These are phyloP conservation scores for Saguinus imperator DNA, from an alignment of 2,113 vertebrate species.

Conservation along the genomic window DNA sequence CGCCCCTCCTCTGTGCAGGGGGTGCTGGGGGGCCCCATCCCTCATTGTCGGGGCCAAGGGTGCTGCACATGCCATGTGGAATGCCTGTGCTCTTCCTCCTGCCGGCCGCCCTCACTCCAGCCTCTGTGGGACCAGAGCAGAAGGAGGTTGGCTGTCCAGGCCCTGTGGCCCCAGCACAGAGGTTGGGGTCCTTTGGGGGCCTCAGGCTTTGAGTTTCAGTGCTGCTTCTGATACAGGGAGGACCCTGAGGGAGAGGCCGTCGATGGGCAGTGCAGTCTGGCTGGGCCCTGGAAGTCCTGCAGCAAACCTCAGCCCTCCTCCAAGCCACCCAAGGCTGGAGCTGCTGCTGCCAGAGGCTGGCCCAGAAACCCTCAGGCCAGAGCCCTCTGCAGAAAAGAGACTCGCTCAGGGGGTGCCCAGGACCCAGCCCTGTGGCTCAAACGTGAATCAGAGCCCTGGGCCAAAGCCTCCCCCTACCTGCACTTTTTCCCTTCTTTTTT, in stretches of 20 bases:
- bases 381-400: too few species aligned
- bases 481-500: neutral
- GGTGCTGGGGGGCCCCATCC: neutral
- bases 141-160: neutral
- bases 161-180: neutral
- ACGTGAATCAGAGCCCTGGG: neutral
- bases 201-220: neutral
- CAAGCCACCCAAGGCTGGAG: too few species aligned
- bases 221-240: neutral
- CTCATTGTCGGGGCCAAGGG: rapidly evolving
- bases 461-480: too few species aligned
- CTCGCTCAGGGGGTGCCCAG: too few species aligned
- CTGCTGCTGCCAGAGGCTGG: too few species aligned
- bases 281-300: too few species aligned
- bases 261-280: too few species aligned
- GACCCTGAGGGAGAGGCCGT: too few species aligned
- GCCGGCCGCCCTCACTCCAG: neutral
- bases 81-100: rapidly evolving
- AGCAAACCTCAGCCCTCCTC: too few species aligned
- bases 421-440: too few species aligned
- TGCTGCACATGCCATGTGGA: neutral
- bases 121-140: neutral
- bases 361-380: too few species aligned
- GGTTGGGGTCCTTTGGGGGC: neutral
- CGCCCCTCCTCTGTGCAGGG: neutral